These are phyloP conservation scores for Heliconius himera DNA, from an alignment of 1,140 invertebrate genomes.

Conservation along the genomic window DNA sequence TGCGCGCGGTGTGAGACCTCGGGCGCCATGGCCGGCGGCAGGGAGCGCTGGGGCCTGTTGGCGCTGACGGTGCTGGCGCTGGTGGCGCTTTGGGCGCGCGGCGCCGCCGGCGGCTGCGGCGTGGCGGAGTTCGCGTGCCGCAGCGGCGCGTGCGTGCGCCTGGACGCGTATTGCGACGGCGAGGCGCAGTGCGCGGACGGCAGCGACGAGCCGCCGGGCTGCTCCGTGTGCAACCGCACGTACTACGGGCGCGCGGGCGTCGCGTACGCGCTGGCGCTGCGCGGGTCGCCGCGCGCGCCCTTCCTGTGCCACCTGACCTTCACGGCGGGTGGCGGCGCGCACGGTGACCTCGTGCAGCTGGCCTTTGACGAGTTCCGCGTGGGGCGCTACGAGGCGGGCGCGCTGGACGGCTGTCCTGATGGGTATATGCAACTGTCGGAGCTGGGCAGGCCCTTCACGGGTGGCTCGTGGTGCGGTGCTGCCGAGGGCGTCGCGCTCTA, in stretches of 20 bases:
- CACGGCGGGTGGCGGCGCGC: constrained; percentile 91
- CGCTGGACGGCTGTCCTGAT: constrained; percentile 87
- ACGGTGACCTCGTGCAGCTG: constrained; percentile 92
- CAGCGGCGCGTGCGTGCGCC: constrained; percentile 89
- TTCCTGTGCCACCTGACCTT: constrained; percentile 94
- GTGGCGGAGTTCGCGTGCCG: constrained; percentile 92
- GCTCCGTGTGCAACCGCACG: constrained; percentile 92
- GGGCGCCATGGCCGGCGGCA: constrained; percentile 11
- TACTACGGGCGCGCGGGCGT: constrained; percentile 93
- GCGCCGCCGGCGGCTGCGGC: constrained; percentile 82
- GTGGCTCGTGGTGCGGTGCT: constrained; percentile 91
- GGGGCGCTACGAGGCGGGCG: constrained; percentile 86
- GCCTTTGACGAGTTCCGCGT: constrained; percentile 92
- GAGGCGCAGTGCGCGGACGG: constrained; percentile 90
- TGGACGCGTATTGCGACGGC: constrained; percentile 93
- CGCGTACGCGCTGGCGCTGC: constrained; percentile 89
- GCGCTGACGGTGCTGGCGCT: constrained; percentile 39
- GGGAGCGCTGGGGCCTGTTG: constrained; percentile 19
- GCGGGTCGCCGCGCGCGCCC: constrained; percentile 87
- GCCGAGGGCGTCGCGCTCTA: constrained; percentile 89
- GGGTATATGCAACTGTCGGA: constrained; percentile 93
- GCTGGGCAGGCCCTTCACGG: constrained; percentile 89
- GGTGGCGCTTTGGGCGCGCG: constrained; percentile 48
- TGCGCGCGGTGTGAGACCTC: not conserved
- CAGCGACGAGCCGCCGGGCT: constrained; percentile 91